Conservation (phyloP, 2,113 vertebrate genomes). For the Prolemur simus region DNA sequence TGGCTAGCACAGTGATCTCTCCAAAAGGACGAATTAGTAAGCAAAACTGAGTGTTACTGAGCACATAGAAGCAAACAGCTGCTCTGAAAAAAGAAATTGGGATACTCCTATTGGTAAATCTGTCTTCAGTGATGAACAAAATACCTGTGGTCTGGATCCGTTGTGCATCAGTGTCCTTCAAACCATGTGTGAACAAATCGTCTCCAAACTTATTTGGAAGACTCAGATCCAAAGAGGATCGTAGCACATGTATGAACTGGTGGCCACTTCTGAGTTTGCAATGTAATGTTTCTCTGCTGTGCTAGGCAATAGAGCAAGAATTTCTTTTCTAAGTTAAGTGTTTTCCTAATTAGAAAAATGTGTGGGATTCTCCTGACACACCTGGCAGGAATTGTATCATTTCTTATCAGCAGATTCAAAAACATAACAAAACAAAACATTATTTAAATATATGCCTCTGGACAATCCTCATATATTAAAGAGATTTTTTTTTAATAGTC, state of each 20-base stretch:
- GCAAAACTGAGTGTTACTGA: constrained; percentile 42
- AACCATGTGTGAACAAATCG: not conserved
- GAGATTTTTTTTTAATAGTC: not conserved
- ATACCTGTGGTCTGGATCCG: constrained; percentile 71
- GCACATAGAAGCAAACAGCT: constrained; percentile 43
- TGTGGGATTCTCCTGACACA: not conserved
- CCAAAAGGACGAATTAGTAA: constrained; percentile 60
- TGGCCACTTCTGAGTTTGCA: not conserved
- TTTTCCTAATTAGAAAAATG: not conserved
- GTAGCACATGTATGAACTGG: not conserved
- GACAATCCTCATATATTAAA: not conserved
- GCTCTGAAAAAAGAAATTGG: constrained; percentile 34
- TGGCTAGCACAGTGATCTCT: not conserved
- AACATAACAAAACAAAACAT: not conserved
- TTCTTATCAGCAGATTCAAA: not conserved
- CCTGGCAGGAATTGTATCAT: not conserved
- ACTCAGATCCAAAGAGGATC: not conserved
- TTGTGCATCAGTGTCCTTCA: not conserved
- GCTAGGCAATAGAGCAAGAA: not conserved
- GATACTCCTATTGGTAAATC: constrained; percentile 53
- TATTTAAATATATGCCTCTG: not conserved
- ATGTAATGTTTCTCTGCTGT: not conserved
- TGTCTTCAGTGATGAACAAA: constrained; percentile 45
- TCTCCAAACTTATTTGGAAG: not conserved
- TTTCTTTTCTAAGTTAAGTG: not conserved